Evolutionary conservation across 2,113 vertebrate genomes (phyloP).

Genomic region (Chrysemys picta): DNA sequence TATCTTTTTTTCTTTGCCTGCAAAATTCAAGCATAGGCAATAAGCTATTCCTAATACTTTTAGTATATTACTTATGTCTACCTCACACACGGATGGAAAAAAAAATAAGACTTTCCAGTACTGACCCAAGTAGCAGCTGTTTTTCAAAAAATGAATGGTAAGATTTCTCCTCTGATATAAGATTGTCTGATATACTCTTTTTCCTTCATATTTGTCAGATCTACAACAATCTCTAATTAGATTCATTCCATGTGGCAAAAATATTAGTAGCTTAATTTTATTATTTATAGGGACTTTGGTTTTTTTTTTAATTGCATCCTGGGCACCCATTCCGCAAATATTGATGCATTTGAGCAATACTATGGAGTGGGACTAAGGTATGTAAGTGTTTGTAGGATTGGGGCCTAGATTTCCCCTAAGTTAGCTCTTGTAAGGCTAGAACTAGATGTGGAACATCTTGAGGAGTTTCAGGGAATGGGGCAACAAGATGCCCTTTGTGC

Average conservation of each 20-base stretch:
- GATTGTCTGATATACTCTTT: background rate
- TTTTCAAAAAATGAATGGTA: background rate
- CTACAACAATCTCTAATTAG: background rate
- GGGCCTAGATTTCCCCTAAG: background rate
- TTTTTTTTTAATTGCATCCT: background rate
- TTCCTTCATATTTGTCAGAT: background rate
- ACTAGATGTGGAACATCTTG: background rate
- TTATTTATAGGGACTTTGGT: conserved; percentile 13
- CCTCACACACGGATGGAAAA: background rate
- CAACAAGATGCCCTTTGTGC: background rate
- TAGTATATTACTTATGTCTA: background rate
- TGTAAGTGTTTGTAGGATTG: background rate
- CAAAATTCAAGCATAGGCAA: background rate
- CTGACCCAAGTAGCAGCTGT: background rate
- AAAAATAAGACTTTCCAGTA: background rate
- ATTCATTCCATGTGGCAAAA: conserved; percentile 28
- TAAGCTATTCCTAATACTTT: background rate
- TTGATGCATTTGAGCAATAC: conserved; percentile 11
- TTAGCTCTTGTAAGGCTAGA: background rate
- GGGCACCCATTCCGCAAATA: conserved; percentile 25
- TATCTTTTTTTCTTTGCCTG: background rate
- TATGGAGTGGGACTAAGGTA: background rate
- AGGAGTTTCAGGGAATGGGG: background rate
- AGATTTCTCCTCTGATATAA: background rate
- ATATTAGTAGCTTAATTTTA: background rate